Evolutionary conservation across 2,113 vertebrate genomes (phyloP).

Genomic region (Bufo bufo): DNA sequence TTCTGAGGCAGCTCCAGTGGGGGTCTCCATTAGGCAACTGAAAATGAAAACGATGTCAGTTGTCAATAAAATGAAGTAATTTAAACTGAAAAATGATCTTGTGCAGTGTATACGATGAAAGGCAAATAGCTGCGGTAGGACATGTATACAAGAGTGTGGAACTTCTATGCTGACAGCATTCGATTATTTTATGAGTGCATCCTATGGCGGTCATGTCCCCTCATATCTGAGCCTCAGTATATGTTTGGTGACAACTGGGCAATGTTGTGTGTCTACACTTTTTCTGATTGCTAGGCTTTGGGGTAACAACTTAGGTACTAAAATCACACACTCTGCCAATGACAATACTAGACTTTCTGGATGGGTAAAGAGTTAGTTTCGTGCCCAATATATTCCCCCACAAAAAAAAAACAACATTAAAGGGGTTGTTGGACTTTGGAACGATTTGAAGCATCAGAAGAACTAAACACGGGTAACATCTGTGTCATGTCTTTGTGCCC

Average conservation of each 20-base stretch:
- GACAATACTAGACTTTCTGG: neutral
- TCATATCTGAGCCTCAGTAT: neutral
- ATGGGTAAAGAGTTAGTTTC: no score
- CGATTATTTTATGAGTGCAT: neutral
- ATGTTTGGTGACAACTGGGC: neutral
- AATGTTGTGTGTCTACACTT: neutral
- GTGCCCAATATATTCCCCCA: no score
- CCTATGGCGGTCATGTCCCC: neutral
- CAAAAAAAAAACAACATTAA: no score
- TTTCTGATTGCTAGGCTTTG: no score
- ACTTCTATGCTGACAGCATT: neutral
- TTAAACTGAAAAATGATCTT: slow-evolving; percentile 29
- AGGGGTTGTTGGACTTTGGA: no score
- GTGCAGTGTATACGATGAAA: slow-evolving; percentile 22
- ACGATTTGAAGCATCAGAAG: no score
- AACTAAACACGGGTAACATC: no score
- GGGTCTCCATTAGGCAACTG: slow-evolving; percentile 42
- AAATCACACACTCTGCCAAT: neutral
- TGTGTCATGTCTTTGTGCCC: no score
- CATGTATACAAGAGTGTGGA: neutral
- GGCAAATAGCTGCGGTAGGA: neutral
- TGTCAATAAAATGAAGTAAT: slow-evolving; percentile 25
- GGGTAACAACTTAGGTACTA: neutral
- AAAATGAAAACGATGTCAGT: slow-evolving; percentile 44
- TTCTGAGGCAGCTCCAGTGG: neutral